Base-by-base conservation (phyloP, 1,140 invertebrate species). In the Brachionus paranguensis region DNA sequence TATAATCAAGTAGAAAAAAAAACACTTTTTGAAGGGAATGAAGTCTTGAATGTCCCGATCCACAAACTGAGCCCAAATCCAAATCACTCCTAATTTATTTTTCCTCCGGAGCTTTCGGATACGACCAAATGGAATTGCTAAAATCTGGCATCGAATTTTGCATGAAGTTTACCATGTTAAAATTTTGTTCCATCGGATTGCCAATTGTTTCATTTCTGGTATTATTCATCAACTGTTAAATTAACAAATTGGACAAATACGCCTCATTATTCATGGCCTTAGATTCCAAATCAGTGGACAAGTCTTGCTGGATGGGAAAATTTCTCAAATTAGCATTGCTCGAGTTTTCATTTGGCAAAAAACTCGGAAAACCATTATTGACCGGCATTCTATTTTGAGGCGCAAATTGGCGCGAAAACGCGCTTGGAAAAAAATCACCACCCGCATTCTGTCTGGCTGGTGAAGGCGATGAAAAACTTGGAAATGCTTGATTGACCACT, bases 301-400 rank as follows among this genome's bases (percentile, higher is more conserved):
- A 6, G 1, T 12, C 8, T 20, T 41, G 33, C 7, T 11, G 17
- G 0, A 37, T 2, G 33, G 33, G 0, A 8, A 20, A 7, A 43
- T 41, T n/a, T 5, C 33, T 37, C 33, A 37, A 37, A 37, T 7
- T 37, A 37, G 33, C 5, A 37, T 37, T 27, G 33, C 14, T 68
- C 24, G 29, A 68, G 7, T 72, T 72, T 68, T 76, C 20, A n/a
- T 76, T 76, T 10, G 72, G 72, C 47, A 76, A 76, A 76, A 76
- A 76, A 76, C 12, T 50, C 10, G 72, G 72, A 76, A 76, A 76
- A 14, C 43, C 45, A 33, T 47, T 76, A 24, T 14, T 76, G 27
- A 24, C 14, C 3, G 68, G 68, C 37, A 72, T 37, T 41, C 33
- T 72, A 11, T 43, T 72, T 20, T 45, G 68, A 41, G 41, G 33